A percentile compares a stretch with the other conserved stretches of the same genome.
Conservation (phyloP, 2,797 vertebrate species). For the Neostethus bicornis region DNA sequence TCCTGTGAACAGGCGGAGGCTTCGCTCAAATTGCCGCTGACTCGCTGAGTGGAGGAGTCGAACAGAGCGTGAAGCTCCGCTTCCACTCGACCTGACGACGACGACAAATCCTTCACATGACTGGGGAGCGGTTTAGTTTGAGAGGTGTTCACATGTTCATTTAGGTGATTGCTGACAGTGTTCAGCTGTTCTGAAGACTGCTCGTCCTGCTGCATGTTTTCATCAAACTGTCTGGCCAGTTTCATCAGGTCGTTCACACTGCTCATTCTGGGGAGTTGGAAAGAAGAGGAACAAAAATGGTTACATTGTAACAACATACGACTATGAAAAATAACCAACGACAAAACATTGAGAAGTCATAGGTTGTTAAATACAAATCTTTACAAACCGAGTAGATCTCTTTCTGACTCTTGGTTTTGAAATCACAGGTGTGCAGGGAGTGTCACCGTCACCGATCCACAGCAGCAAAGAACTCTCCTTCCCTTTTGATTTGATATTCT, state of each 20-base stretch:
- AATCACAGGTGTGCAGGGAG: slow-evolving; percentile 84
- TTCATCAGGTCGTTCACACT: slow-evolving; percentile 91
- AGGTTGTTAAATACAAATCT: not conserved
- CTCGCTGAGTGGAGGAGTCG: slow-evolving; percentile 89
- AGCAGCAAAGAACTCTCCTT: slow-evolving; percentile 82
- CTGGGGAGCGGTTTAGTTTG: slow-evolving; percentile 23
- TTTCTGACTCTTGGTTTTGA: slow-evolving; percentile 60
- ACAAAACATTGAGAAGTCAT: not conserved
- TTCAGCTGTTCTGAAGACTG: slow-evolving; percentile 70
- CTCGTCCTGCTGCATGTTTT: slow-evolving; percentile 88
- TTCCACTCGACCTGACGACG: slow-evolving; percentile 78
- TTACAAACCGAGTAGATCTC: slow-evolving; percentile 66
- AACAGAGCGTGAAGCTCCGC: slow-evolving; percentile 89
- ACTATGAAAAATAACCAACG: not conserved
- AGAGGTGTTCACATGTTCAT: slow-evolving; percentile 31
- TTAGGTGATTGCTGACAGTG: slow-evolving; percentile 33
- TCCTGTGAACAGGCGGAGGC: slow-evolving; percentile 65
- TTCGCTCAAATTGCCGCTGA: slow-evolving; percentile 85
- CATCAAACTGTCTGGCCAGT: slow-evolving; percentile 93
- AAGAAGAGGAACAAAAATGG: not conserved
- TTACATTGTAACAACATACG: not conserved
- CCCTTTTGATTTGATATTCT: slow-evolving; percentile 82
- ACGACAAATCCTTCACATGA: slow-evolving; percentile 29
- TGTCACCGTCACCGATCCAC: slow-evolving; percentile 89
- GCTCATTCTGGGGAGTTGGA: slow-evolving; percentile 74